Percentiles rank a stretch among this genome's conserved stretches.
phyloP scores from a whole-genome alignment of 2,113 vertebrate genomes.

The Ploceus nigricollis region DNA sequence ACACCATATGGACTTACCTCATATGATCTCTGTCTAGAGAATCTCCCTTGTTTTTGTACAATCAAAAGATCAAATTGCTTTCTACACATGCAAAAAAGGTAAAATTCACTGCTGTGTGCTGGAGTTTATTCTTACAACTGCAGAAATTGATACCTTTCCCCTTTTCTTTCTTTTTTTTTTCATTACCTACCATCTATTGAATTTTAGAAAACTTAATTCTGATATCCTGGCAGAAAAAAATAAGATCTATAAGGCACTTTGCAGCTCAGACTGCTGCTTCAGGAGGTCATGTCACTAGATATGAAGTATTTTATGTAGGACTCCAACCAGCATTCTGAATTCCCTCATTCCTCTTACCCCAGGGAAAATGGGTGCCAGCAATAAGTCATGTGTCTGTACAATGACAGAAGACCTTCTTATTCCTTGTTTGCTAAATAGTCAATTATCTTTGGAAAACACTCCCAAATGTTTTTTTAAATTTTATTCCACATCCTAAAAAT shows the following conservation, averaged over 20 bases:
- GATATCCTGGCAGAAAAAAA: background rate
- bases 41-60: background rate
- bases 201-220: slow-evolving; percentile 20
- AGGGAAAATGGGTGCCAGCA: background rate
- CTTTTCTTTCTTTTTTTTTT: background rate
- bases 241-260: background rate
- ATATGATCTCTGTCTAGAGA: background rate
- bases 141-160: background rate
- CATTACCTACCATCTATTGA: background rate
- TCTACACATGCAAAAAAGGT: background rate
- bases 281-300: background rate
- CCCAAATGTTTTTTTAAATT: background rate
- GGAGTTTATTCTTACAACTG: background rate
- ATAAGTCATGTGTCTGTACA: background rate
- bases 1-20: background rate
- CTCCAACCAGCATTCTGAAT: background rate
- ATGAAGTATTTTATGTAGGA: background rate
- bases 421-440: background rate
- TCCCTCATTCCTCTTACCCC: background rate
- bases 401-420: background rate
- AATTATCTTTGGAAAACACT: background rate
- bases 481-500: background rate
- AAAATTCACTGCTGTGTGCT: background rate
- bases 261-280: background rate
- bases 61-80: background rate